Conservation (phyloP, 1,140 invertebrate genomes). For the Heliconius nattereri region DNA sequence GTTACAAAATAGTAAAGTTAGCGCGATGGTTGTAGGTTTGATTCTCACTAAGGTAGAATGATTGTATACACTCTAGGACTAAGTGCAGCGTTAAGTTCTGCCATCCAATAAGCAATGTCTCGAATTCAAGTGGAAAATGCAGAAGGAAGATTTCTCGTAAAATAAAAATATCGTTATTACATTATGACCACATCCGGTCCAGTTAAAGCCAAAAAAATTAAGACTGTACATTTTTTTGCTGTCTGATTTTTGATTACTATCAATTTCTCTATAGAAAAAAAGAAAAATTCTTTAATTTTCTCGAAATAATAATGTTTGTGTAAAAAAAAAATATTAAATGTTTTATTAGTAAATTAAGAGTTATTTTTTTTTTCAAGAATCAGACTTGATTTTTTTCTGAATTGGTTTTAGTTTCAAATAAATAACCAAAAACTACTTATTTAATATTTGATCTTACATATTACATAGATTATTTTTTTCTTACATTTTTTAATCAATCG, state of each 20-base stretch:
- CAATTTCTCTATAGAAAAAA: not conserved
- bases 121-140: not conserved
- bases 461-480: too few species aligned
- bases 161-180: not conserved
- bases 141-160: not conserved
- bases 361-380: not conserved
- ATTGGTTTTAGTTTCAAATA: too few species aligned
- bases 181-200: not conserved
- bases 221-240: constrained; percentile 4
- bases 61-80: not conserved
- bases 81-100: not conserved
- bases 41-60: not conserved
- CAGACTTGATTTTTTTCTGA: too few species aligned
- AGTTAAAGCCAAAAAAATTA: constrained; percentile 10
- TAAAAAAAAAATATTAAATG: not conserved
- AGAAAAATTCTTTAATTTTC: not conserved
- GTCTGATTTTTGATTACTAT: not conserved
- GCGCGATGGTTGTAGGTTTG: not conserved
- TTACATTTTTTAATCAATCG: too few species aligned
- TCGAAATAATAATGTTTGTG: not conserved
- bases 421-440: too few species aligned
- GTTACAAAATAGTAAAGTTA: not conserved
- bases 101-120: not conserved
- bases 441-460: too few species aligned
- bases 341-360: not conserved